Evolutionary conservation across 2,113 vertebrate genomes (phyloP).

Genomic region (Lagopus muta): DNA sequence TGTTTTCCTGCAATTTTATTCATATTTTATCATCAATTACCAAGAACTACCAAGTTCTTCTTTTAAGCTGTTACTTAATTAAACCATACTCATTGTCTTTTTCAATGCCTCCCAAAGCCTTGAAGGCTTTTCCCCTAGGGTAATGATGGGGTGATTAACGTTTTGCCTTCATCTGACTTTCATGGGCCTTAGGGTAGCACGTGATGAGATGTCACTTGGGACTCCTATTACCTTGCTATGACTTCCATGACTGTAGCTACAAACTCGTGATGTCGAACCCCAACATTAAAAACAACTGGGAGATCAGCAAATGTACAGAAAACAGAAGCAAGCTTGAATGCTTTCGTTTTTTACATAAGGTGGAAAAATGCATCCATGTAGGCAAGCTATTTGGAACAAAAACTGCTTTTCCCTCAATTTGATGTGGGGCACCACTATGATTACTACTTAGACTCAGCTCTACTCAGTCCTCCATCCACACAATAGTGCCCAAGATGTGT

Average conservation of each 20-base stretch:
- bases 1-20: neutral
- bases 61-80: neutral
- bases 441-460: too few species aligned
- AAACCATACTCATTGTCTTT: neutral
- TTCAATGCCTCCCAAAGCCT: neutral
- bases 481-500: rapidly evolving
- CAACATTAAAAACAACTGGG: rapidly evolving
- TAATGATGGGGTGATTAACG: rapidly evolving
- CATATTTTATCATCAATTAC: neutral
- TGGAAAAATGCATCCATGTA: rapidly evolving
- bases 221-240: neutral
- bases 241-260: rapidly evolving
- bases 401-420: neutral
- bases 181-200: neutral
- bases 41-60: neutral
- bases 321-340: rapidly evolving
- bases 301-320: rapidly evolving
- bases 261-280: rapidly evolving
- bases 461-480: neutral
- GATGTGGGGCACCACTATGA: rapidly evolving
- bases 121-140: rapidly evolving
- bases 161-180: neutral
- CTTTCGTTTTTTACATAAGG: rapidly evolving
- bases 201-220: rapidly evolving
- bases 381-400: neutral